A percentile compares a stretch with the other conserved stretches of the same genome.
Conservation (phyloP, 2,797 vertebrate species). For the Sphaeramia orbicularis region DNA sequence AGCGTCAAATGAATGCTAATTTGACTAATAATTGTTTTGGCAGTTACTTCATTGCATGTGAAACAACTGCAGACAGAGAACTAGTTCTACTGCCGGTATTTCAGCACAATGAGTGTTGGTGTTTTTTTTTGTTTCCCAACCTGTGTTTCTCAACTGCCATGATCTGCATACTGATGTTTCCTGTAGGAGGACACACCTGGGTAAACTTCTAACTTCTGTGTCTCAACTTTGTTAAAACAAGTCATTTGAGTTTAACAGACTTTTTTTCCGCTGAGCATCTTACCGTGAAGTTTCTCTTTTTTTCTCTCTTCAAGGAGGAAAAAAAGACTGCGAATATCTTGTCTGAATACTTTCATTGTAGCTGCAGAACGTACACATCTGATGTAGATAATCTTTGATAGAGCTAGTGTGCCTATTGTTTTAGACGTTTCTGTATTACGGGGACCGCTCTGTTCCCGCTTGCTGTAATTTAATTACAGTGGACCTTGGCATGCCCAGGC, state of each 20-base stretch:
- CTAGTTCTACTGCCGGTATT: slow-evolving; percentile 9
- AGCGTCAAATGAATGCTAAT: slow-evolving; percentile 11
- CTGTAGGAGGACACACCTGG: slow-evolving; percentile 38
- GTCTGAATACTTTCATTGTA: neutral
- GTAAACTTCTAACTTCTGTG: slow-evolving; percentile 19
- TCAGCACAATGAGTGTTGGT: slow-evolving; percentile 19
- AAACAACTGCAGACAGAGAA: slow-evolving; percentile 20
- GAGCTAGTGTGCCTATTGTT: slow-evolving; percentile 16
- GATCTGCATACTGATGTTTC: slow-evolving; percentile 56
- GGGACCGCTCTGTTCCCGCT: slow-evolving; percentile 67
- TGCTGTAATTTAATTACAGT: slow-evolving; percentile 87
- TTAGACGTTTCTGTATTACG: slow-evolving; percentile 48
- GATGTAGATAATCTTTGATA: slow-evolving; percentile 38
- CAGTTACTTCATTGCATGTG: slow-evolving; percentile 10
- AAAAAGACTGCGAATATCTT: neutral
- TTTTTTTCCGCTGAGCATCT: neutral
- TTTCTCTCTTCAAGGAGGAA: neutral
- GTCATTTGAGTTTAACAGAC: too few relatives aligned
- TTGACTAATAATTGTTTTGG: slow-evolving; percentile 6
- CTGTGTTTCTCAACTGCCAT: slow-evolving; percentile 39
- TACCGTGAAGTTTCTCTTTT: neutral
- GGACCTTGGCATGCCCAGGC: slow-evolving; percentile 81
- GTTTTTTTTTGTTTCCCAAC: slow-evolving; percentile 44
- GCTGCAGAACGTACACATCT: slow-evolving; percentile 10
- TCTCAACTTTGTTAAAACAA: neutral